Evolutionary conservation across 1,140 invertebrate genomes (phyloP), one percentile per base, ranked within the genome.

Genomic region (Galendromus occidentalis): DNA sequence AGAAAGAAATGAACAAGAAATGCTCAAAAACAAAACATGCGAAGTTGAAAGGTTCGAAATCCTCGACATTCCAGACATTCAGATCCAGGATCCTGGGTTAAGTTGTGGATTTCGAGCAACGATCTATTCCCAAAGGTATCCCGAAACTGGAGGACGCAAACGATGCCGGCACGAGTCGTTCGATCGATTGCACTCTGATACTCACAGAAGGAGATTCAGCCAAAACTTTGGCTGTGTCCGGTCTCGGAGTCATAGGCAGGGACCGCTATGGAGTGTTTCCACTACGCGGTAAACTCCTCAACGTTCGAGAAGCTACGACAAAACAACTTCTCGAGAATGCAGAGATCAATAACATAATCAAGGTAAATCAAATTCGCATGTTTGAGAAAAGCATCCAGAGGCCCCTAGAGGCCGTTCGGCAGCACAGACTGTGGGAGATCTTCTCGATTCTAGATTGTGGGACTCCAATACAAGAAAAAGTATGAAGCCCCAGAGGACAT

Each of bases 111-210:
- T 9, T 9, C 33, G 4, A 39, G 4, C 9, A 9, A 39, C 33
- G 33, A 39, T 39, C 4, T 6, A 39, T 39, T 39, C 33, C 33
- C 4, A 39, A 39, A 59, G 51, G 51, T 14, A 87, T 98, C 73
- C 91, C 94, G 0, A 99, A 99, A 77, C 78, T 99, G 66, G 93
- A 98, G 75, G 96, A 99, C 80, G 96, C 96, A 2, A 98, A 98
- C 73, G 88, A 98, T 73, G 96, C 96, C 39, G 96, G 94, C 33
- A 78, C 51, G 51, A 33, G 25, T 17, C 25, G 22, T 14, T 59
- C 51, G 0, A 78, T 87, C 44, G 82, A 86, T 29, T 99, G 95
- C 75, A 98, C 94, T 0, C 80, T 99, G 1, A 98, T 99, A 70
- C 80, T 99, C 12, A 99, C 96, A 67, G 95, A 99, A 81, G 96